Conservation (phyloP, 2,113 vertebrate species). For the Syngnathus typhle region DNA sequence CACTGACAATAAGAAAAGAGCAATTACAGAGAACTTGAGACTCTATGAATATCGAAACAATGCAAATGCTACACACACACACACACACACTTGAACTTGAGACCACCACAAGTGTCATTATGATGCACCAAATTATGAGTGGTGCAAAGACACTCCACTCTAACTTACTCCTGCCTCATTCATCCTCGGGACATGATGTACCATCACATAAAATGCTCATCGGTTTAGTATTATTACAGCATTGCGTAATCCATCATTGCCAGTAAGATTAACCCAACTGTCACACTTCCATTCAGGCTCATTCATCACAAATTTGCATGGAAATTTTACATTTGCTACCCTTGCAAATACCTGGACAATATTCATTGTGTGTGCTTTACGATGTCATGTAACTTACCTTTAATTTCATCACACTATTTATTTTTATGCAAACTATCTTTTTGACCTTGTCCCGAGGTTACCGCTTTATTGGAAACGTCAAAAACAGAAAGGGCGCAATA, state of each 20-base stretch:
- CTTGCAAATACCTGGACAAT: neutral
- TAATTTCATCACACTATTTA: neutral
- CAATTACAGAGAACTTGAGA: constrained; percentile 33
- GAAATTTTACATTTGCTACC: constrained; percentile 36
- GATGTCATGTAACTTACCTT: constrained; percentile 9
- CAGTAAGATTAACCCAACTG: constrained; percentile 61
- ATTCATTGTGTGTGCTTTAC: constrained; percentile 1
- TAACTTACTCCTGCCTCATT: constrained; percentile 25
- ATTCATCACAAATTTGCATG: constrained; percentile 55
- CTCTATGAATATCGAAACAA: constrained; percentile 29
- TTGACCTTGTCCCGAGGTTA: constrained; percentile 11
- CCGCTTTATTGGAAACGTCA: constrained; percentile 3
- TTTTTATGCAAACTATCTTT: neutral
- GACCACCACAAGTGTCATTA: constrained; percentile 33
- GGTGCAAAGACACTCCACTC: constrained; percentile 7
- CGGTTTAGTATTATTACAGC: constrained; percentile 53
- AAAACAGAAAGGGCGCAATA: constrained; percentile 2
- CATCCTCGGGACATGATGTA: constrained; percentile 51
- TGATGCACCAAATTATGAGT: constrained; percentile 14
- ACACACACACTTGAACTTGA: neutral
- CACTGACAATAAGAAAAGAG: constrained; percentile 15
- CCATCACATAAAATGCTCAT: constrained; percentile 51
- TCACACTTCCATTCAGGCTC: constrained; percentile 44
- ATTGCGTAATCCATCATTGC: constrained; percentile 57
- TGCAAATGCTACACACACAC: constrained; percentile 5